Evolutionary conservation across 2,113 vertebrate genomes (phyloP), one percentile per base, ranked within the genome.

Genomic region (Hystrix cristata): DNA sequence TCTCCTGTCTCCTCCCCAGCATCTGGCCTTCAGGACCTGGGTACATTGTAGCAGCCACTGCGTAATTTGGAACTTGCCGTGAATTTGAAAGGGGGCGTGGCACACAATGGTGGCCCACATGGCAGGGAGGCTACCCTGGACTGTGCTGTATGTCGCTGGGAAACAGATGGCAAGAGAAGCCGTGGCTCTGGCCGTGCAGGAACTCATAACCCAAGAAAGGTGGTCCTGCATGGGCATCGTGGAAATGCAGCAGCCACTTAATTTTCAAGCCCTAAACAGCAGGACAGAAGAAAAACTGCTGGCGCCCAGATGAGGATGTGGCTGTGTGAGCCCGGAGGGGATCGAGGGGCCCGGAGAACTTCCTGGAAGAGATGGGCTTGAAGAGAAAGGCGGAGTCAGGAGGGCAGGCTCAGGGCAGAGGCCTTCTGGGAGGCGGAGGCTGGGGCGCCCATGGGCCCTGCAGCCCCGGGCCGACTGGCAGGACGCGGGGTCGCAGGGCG

Each of bases 401-500:
- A 38, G 15, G 80, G 15, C 19, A 53, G 81, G 51, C 38, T 65
- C 64, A 78, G 29, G 80, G 57, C 31, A 65, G 34, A 71, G n/a
- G 85, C n/a, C 2, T 34, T 51, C 53, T 1, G 53, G 43, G 55
- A 76, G 19, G 43, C 71, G 3, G n/a, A 59, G 31, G 74, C 29
- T 13, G n/a, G 69, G 29, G 21, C 0, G 7, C 78, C 69, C 51
- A 8, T 21, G 0, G 4, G 60, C 18, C 14, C 25, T 38, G 43
- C 29, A 12, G 31, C 38, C 38, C 38, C 38, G 38, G 38, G 38
- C 38, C 38, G 38, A 38, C 38, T 38, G 38, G 2, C 38, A 38
- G 38, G 38, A 38, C 38, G 23, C 71, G 51, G 0, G 2, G 2
- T 13, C 2, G 0, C n/a, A 27, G 9, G 4, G 19, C 4, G 23